Evolutionary conservation across 1,140 invertebrate species (phyloP).

Genomic region (Steinernema khuongi): DNA sequence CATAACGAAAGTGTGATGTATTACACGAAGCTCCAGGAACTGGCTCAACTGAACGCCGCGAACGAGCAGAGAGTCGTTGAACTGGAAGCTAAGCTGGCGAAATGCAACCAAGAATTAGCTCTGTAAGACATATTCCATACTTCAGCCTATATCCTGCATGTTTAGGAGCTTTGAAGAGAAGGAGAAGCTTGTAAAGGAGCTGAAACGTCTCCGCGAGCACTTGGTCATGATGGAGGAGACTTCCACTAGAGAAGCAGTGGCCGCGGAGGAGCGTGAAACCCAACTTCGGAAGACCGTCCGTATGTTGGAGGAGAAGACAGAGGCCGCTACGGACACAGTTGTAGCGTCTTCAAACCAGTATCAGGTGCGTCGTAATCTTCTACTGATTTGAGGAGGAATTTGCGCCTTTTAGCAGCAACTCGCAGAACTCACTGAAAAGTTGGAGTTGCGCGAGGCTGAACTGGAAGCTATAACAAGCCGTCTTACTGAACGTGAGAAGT

Average conservation of each 20-base stretch:
- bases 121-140: neutral
- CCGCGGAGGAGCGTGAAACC: slow-evolving; percentile 33
- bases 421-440: slow-evolving; percentile 19
- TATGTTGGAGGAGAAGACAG: neutral
- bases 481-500: slow-evolving; percentile 2
- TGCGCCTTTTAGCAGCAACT: slow-evolving; percentile 18
- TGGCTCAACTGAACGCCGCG: slow-evolving; percentile 10
- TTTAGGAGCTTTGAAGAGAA: slow-evolving; percentile 25
- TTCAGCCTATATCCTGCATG: neutral
- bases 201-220: slow-evolving; percentile 24
- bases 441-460: slow-evolving; percentile 20
- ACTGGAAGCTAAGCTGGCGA: neutral
- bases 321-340: neutral
- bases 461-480: neutral
- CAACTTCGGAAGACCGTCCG: slow-evolving; percentile 8
- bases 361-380: too few species aligned
- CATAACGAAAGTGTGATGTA: slow-evolving; percentile 29
- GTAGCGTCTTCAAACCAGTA: neutral
- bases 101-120: neutral
- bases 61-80: neutral
- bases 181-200: slow-evolving; percentile 13
- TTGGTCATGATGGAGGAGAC: slow-evolving; percentile 34
- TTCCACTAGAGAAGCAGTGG: slow-evolving; percentile 28
- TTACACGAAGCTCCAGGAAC: slow-evolving; percentile 29
- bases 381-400: too few species aligned